A percentile compares a stretch with the other conserved stretches of the same genome.
Evolutionary conservation across 2,888 invertebrate genomes (phyloP).

Genomic region (Cephus rjabovi): DNA sequence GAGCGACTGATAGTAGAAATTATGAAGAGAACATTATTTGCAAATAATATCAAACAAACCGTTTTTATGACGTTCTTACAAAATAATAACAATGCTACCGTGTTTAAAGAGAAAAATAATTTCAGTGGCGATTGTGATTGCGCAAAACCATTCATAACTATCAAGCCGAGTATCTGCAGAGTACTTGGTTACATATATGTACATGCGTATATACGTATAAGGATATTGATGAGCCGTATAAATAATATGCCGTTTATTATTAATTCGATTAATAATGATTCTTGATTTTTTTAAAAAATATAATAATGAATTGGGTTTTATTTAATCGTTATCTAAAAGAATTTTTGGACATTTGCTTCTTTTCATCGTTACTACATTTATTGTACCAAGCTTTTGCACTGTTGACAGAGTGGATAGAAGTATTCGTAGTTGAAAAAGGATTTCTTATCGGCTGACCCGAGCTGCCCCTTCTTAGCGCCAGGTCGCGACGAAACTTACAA

Average conservation of each 20-base stretch:
- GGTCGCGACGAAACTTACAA: conserved; percentile 12
- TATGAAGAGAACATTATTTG: background rate
- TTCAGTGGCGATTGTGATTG: background rate
- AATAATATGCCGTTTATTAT: background rate
- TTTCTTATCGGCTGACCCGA: conserved; percentile 33
- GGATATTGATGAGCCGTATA: background rate
- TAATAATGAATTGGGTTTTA: background rate
- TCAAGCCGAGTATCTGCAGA: background rate
- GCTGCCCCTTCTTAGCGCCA: conserved; percentile 12
- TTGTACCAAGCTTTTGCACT: background rate
- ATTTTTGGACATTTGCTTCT: background rate
- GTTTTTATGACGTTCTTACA: background rate
- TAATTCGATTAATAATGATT: background rate
- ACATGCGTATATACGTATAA: background rate
- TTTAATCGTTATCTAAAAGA: background rate
- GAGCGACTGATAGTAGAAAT: background rate
- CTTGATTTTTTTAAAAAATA: background rate
- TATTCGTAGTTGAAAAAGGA: conserved; percentile 23
- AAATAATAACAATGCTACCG: background rate
- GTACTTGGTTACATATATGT: background rate
- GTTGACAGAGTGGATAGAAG: conserved; percentile 10
- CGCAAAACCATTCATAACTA: background rate
- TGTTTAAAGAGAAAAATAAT: background rate
- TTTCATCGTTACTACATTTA: background rate
- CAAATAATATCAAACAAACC: background rate